Evolutionary conservation across 2,113 vertebrate genomes (phyloP).

Genomic region (Burhinus oedicnemus): DNA sequence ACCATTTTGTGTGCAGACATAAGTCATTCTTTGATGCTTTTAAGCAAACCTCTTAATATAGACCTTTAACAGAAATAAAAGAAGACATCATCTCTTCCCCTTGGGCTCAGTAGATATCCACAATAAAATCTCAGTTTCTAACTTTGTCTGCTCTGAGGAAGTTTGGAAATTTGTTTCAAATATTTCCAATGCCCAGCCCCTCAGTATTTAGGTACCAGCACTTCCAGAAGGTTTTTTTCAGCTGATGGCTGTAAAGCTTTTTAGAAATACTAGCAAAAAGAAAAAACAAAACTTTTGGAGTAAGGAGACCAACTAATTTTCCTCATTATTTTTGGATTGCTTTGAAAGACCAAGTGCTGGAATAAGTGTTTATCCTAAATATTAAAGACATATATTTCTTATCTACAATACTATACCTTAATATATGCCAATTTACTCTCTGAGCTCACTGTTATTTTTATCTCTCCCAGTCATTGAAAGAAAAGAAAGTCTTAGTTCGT

Average conservation of each 20-base stretch:
- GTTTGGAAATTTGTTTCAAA: neutral
- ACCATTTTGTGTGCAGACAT: neutral
- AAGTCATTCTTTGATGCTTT: neutral
- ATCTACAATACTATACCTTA: neutral
- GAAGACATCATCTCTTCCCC: neutral
- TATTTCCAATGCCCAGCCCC: neutral
- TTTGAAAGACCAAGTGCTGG: neutral
- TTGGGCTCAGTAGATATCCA: neutral
- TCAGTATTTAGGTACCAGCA: neutral
- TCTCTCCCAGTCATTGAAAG: rapidly evolving
- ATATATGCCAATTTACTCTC: neutral
- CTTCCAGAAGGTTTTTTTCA: neutral
- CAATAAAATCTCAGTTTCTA: neutral
- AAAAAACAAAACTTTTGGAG: neutral
- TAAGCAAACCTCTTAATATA: neutral
- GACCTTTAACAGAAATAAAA: neutral
- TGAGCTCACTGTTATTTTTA: neutral
- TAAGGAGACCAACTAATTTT: neutral
- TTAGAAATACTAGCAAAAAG: neutral
- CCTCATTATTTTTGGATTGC: rapidly evolving
- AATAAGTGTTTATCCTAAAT: neutral
- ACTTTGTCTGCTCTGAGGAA: neutral
- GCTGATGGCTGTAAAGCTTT: neutral
- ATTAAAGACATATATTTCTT: neutral
- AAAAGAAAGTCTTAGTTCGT: neutral